Base-by-base conservation (phyloP, 2,113 vertebrate genomes). In the Nanorana parkeri region DNA sequence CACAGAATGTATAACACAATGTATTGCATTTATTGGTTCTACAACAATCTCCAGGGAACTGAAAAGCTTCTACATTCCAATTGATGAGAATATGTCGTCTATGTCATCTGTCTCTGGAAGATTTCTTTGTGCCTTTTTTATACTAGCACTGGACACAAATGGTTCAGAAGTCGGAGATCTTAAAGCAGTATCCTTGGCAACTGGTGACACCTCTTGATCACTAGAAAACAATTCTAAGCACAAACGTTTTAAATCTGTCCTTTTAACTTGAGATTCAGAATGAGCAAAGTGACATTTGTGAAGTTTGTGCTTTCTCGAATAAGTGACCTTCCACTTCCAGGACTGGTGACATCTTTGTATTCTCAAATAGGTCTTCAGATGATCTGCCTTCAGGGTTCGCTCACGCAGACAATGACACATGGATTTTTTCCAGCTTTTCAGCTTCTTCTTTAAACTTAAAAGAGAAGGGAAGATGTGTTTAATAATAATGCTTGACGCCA, bases 41-140 rank as follows among this genome's bases (percentile, higher is more conserved):
- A 58, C 3, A 72, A 56, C 23, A 72, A 54, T 72, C 19, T 26
- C 23, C 29, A 69, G 1, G 26, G 47, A 28, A 28, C 10, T 47
- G 4, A 60, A n/a, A 56, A 26, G 55, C 71, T 17, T 11, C 17
- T 69, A 79, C 17, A 79, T 24, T 11, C 80, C 80, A 67, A 82
- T 75, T 10, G 80, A 82, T 67, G 71, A 82, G 17, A 82, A 82
- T 82, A 82, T 82, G 68, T 82, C 71, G 58, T 82, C 80, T 36
- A 82, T 82, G 52, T 82, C 80, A 75, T 82, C 63, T 5, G 29
- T 36, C 2, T 66, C 16, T 10, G 52, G 15, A 68, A 24, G 29
- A 68, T n/a, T 21, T 66, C 7, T 3, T 3, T 65, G 17, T 41
- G 26, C 16, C 26, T 2, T 51, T 32, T 13, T 36, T 24, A 10